phyloP scores from a whole-genome alignment of 2,888 invertebrate genomes.

The Nomada ferruginata region DNA sequence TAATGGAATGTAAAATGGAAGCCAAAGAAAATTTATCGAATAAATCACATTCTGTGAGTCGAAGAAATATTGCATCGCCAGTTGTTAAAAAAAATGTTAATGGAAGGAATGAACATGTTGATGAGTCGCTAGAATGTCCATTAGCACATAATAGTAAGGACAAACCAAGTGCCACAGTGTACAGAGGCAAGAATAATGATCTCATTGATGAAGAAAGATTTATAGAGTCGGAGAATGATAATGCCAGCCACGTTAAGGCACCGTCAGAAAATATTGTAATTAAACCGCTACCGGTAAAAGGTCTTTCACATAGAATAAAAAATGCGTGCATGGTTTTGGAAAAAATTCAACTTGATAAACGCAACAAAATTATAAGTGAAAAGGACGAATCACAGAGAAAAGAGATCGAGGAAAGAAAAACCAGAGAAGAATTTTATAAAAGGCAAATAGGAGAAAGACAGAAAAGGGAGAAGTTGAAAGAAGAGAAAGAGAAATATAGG shows the following conservation, averaged over 20 bases:
- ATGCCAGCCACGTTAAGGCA: conserved; percentile 41
- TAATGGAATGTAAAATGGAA: conserved; percentile 37
- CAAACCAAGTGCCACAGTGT: conserved; percentile 21
- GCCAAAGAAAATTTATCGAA: conserved; percentile 18
- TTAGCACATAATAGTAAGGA: conserved; percentile 27
- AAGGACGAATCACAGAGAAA: conserved; percentile 44
- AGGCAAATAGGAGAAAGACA: conserved; percentile 40
- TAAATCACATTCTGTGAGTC: conserved; percentile 43
- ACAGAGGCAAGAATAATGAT: conserved; percentile 18
- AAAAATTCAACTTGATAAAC: conserved; percentile 36
- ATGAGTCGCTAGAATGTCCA: conserved; percentile 9
- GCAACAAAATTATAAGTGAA: conserved; percentile 48
- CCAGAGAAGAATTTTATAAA: conserved; percentile 49
- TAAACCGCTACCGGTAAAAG: conserved; percentile 52
- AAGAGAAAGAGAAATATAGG: conserved; percentile 36
- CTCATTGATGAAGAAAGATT: conserved; percentile 48
- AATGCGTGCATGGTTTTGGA: conserved; percentile 50
- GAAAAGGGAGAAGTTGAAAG: conserved; percentile 23
- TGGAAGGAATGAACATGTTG: conserved; percentile 25
- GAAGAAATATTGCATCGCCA: conserved; percentile 69
- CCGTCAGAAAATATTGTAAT: conserved; percentile 43
- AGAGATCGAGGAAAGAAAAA: conserved; percentile 44
- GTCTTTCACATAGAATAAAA: conserved; percentile 42
- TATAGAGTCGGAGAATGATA: conserved; percentile 59
- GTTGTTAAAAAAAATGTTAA: conserved; percentile 52